A percentile compares a stretch with the other conserved stretches of the same genome.
Evolutionary conservation across 1,140 invertebrate genomes (phyloP).

Genomic region (Alviniconcha marisindica): DNA sequence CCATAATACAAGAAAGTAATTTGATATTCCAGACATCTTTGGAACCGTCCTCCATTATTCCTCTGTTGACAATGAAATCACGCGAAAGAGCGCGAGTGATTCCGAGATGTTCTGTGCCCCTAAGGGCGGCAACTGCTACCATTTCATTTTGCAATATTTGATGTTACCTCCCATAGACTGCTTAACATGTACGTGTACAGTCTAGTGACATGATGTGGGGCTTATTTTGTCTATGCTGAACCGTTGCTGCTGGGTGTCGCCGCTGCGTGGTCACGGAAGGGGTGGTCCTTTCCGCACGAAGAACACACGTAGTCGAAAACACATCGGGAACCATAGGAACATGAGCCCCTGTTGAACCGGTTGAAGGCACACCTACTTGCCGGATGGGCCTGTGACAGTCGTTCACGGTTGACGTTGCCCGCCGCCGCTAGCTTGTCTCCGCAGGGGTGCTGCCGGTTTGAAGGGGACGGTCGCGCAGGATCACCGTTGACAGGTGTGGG

Average conservation of each 20-base stretch:
- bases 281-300: neutral
- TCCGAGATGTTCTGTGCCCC: neutral
- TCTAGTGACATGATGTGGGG: neutral
- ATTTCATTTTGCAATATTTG: neutral
- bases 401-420: too few species aligned
- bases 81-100: constrained; percentile 15
- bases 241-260: too few species aligned
- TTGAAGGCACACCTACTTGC: too few species aligned
- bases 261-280: too few species aligned
- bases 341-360: too few species aligned
- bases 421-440: too few species aligned
- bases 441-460: too few species aligned
- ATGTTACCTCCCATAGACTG: neutral
- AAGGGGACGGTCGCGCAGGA: too few species aligned
- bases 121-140: too few species aligned
- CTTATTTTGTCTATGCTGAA: neutral
- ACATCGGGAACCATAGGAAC: neutral
- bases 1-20: constrained; percentile 27
- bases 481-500: too few species aligned
- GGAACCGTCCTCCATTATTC: constrained; percentile 24
- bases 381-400: too few species aligned
- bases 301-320: neutral
- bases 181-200: neutral
- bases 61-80: constrained; percentile 32
- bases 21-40: constrained; percentile 36